Conservation (phyloP, 2,888 invertebrate genomes). For the Pollenia amentaria region DNA sequence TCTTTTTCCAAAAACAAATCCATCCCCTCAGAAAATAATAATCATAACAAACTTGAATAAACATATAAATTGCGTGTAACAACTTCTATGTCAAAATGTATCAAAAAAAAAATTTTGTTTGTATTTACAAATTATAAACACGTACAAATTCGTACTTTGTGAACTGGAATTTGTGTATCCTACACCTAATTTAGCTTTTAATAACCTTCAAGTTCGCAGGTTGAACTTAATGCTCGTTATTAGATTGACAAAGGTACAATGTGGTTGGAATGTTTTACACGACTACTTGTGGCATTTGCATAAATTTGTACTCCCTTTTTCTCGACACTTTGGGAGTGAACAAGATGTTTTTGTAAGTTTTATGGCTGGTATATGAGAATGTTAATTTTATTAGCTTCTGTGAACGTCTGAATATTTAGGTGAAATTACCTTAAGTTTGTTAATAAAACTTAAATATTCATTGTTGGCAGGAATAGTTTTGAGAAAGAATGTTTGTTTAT, state of each 20-base stretch:
- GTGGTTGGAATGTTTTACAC: not conserved
- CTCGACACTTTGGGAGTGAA: too few relatives aligned
- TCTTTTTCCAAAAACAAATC: not conserved
- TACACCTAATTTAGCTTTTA: constrained; percentile 23
- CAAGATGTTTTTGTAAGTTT: too few relatives aligned
- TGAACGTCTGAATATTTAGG: not conserved
- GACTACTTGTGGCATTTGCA: too few relatives aligned
- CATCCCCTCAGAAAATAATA: not conserved
- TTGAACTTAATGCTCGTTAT: constrained; percentile 13
- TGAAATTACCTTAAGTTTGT: not conserved
- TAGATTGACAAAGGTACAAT: constrained; percentile 8
- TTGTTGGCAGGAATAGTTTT: not conserved
- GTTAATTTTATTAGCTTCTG: too few relatives aligned
- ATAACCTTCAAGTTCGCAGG: not conserved
- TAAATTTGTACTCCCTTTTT: not conserved
- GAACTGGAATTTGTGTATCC: not conserved
- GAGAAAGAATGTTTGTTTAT: not conserved
- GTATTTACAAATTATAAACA: not conserved
- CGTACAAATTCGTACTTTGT: not conserved
- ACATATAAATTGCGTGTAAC: constrained; percentile 4
- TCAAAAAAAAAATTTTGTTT: not conserved
- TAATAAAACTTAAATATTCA: not conserved
- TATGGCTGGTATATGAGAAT: too few relatives aligned
- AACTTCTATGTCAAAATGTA: not conserved
- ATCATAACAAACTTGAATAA: not conserved